Evolutionary conservation across 2,888 invertebrate species (phyloP).

Genomic region (Tillus elongatus): DNA sequence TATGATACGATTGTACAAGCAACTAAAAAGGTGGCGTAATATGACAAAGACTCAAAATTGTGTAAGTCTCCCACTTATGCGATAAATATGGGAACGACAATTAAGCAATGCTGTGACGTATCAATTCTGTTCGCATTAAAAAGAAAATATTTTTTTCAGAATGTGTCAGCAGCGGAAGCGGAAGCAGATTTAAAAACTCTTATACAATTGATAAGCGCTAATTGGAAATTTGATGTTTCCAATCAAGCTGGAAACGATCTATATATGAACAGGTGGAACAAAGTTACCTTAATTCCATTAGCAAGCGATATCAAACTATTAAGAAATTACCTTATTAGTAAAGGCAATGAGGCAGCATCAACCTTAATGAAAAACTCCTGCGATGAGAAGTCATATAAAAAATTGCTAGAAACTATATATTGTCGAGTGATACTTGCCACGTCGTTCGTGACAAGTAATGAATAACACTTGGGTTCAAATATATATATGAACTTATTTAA

Average conservation of each 20-base stretch:
- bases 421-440: slow-evolving; percentile 4
- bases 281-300: slow-evolving; percentile 8
- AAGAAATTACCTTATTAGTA: slow-evolving; percentile 5
- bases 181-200: slow-evolving; percentile 20
- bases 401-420: slow-evolving; percentile 7
- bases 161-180: slow-evolving; percentile 12
- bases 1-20: too few species aligned
- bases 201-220: slow-evolving; percentile 16
- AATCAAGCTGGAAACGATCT: too few species aligned
- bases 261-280: slow-evolving; percentile 9
- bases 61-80: slow-evolving; percentile 17
- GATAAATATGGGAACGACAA: slow-evolving; percentile 15
- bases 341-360: slow-evolving; percentile 8
- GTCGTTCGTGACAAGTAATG: too few species aligned
- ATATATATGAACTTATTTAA: too few species aligned
- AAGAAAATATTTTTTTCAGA: slow-evolving; percentile 11
- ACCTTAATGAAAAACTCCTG: slow-evolving; percentile 9
- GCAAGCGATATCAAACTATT: slow-evolving; percentile 8
- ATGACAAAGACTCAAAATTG: too few species aligned
- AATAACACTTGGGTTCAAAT: too few species aligned
- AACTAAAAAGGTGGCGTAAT: too few species aligned
- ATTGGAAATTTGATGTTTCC: not conserved
- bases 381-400: slow-evolving; percentile 9
- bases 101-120: slow-evolving; percentile 20
- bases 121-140: too few species aligned